phyloP scores from a whole-genome alignment of 2,797 vertebrate species.

The Oreochromis grahami region DNA sequence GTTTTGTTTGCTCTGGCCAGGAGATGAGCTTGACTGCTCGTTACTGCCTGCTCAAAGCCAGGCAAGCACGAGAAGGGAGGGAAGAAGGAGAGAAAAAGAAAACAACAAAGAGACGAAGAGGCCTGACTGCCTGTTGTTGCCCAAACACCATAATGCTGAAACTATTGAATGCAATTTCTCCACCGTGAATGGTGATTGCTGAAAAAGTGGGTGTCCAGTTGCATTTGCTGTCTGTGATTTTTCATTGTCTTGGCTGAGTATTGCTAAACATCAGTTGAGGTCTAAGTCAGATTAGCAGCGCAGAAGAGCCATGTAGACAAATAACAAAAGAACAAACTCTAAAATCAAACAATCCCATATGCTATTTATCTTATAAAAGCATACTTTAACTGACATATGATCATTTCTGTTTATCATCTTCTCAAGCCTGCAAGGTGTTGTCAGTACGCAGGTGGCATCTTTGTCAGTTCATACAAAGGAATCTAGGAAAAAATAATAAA shows the following conservation, averaged over 20 bases:
- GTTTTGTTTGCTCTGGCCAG: constrained; percentile 84
- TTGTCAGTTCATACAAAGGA: constrained; percentile 53
- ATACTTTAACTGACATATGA: background rate
- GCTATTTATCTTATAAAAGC: background rate
- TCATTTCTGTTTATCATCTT: background rate
- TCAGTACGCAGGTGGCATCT: constrained; percentile 64
- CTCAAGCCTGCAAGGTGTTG: constrained; percentile 66
- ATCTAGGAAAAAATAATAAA: constrained; percentile 42
- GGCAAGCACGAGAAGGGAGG: constrained; percentile 50
- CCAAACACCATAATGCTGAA: constrained; percentile 7
- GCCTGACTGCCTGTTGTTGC: constrained; percentile 11
- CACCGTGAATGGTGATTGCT: background rate
- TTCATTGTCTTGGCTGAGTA: background rate
- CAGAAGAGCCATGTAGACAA: background rate
- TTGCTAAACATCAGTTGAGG: background rate
- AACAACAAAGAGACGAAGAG: constrained; percentile 27
- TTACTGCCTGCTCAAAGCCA: constrained; percentile 73
- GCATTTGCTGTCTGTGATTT: background rate
- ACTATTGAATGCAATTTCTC: background rate
- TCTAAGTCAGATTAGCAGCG: background rate
- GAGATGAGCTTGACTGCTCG: constrained; percentile 83
- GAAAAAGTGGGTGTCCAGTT: background rate
- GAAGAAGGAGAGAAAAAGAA: constrained; percentile 8
- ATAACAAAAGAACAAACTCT: background rate
- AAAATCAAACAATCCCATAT: background rate